A percentile compares a stretch with the other conserved stretches of the same genome.
These are phyloP conservation scores for Sympetrum striolatum DNA, from an alignment of 2,888 invertebrate species.

Conservation along the genomic window DNA sequence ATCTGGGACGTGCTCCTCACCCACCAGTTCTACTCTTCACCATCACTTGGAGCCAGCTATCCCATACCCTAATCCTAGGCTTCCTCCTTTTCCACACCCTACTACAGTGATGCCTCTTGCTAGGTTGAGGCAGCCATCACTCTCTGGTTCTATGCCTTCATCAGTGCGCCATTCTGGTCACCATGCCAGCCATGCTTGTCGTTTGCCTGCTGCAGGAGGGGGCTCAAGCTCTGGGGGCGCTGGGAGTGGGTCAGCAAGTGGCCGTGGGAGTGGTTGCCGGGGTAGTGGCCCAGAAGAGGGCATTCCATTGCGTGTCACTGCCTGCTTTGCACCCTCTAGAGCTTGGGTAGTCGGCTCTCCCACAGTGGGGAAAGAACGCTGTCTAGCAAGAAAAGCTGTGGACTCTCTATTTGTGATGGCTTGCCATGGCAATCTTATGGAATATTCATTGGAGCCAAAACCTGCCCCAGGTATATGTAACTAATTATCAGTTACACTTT, in stretches of 20 bases:
- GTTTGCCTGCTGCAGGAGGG: slow-evolving; percentile 56
- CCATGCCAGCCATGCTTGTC: slow-evolving; percentile 46
- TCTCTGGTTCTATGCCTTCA: slow-evolving; percentile 44
- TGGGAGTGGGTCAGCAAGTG: neutral
- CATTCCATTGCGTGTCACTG: slow-evolving; percentile 78
- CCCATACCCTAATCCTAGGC: slow-evolving; percentile 85
- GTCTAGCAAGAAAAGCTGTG: slow-evolving; percentile 65
- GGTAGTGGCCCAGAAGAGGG: slow-evolving; percentile 66
- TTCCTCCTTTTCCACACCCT: slow-evolving; percentile 91
- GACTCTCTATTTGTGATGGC: slow-evolving; percentile 92
- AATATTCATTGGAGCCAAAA: slow-evolving; percentile 86
- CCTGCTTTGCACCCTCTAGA: slow-evolving; percentile 77
- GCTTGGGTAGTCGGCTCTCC: slow-evolving; percentile 70
- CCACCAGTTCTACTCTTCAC: slow-evolving; percentile 54
- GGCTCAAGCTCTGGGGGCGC: slow-evolving; percentile 49
- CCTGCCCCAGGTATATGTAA: slow-evolving; percentile 63
- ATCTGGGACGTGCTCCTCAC: slow-evolving; percentile 56
- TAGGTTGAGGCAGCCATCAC: slow-evolving; percentile 71
- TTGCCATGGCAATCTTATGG: slow-evolving; percentile 84
- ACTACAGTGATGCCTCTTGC: slow-evolving; percentile 80
- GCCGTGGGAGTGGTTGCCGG: slow-evolving; percentile 20
- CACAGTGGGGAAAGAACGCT: slow-evolving; percentile 57
- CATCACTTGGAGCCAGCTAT: slow-evolving; percentile 58
- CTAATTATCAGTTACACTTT: neutral
- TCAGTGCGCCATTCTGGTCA: slow-evolving; percentile 9